Conservation (phyloP, 92 coral and sea anemone genomes). For the Umimayanthus chanpuru region DNA sequence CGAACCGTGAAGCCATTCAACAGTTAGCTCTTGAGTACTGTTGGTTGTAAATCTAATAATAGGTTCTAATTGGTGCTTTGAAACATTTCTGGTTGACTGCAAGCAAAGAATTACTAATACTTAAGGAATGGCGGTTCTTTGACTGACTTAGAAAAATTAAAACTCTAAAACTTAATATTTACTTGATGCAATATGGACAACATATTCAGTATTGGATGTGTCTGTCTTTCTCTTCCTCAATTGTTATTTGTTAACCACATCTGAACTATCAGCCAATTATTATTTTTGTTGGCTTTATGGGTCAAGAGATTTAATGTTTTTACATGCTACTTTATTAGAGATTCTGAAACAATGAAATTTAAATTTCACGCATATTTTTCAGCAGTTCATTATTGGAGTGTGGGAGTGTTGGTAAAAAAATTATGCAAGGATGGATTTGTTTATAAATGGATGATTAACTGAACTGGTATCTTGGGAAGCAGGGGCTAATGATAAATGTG, state of each 20-base stretch:
- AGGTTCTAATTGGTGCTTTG: constrained; percentile 13
- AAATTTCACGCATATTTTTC: constrained; percentile 12
- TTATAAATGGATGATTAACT: background rate
- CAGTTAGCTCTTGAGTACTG: background rate
- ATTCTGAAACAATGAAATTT: constrained; percentile 32
- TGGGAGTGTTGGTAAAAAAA: background rate
- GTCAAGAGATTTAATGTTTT: background rate
- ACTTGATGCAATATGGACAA: background rate
- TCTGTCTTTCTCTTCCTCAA: background rate
- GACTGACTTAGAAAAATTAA: background rate
- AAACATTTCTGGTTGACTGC: constrained; percentile 42
- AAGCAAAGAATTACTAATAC: constrained; percentile 33
- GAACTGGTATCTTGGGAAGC: background rate
- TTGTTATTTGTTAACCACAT: background rate
- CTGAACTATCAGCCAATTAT: constrained; percentile 14
- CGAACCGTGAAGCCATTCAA: background rate
- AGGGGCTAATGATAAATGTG: background rate
- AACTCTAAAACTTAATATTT: background rate
- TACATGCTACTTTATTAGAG: background rate
- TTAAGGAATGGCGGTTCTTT: constrained; percentile 14
- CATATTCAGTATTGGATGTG: background rate
- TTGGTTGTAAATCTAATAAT: background rate
- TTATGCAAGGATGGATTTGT: background rate
- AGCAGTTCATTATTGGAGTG: background rate
- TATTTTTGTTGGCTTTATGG: background rate